Conservation (phyloP, 2,797 vertebrate genomes). For the Gadopsis bispinosus region DNA sequence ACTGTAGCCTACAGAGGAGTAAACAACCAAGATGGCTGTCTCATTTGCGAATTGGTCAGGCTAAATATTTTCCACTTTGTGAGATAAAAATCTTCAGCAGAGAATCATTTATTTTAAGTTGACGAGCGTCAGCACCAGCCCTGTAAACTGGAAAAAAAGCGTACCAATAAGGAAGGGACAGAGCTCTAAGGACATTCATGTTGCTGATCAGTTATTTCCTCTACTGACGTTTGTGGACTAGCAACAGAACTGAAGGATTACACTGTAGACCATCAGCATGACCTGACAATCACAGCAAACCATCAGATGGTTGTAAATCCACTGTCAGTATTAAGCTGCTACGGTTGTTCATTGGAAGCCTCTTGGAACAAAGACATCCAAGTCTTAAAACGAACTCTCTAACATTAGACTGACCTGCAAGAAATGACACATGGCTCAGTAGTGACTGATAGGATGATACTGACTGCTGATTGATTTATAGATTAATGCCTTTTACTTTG, state of each 20-base stretch:
- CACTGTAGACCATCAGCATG: conserved; percentile 19
- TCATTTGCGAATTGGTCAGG: too few species aligned
- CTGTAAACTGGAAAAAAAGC: neutral
- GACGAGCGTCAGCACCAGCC: neutral
- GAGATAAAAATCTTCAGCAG: neutral
- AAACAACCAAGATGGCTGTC: too few species aligned
- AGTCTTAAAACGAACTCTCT: conserved; percentile 30
- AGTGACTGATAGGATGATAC: conserved; percentile 42
- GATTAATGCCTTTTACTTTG: conserved; percentile 48
- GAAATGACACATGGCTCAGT: conserved; percentile 35
- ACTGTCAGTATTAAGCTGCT: conserved; percentile 45
- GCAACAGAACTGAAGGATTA: conserved; percentile 22
- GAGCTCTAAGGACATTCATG: conserved; percentile 50
- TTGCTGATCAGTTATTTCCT: conserved; percentile 26
- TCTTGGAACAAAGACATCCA: conserved; percentile 27
- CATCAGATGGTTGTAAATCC: conserved; percentile 22
- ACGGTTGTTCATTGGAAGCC: conserved; percentile 24
- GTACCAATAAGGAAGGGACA: conserved; percentile 9
- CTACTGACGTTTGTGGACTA: conserved; percentile 16
- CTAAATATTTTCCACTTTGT: neutral
- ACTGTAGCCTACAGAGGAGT: too few species aligned
- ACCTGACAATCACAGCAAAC: conserved; percentile 26
- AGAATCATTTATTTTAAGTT: neutral
- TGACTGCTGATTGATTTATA: conserved; percentile 62
- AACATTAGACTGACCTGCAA: conserved; percentile 45